These are phyloP conservation scores for Hydrotaea diabolus DNA, from an alignment of 2,888 invertebrate genomes.

Conservation along the genomic window DNA sequence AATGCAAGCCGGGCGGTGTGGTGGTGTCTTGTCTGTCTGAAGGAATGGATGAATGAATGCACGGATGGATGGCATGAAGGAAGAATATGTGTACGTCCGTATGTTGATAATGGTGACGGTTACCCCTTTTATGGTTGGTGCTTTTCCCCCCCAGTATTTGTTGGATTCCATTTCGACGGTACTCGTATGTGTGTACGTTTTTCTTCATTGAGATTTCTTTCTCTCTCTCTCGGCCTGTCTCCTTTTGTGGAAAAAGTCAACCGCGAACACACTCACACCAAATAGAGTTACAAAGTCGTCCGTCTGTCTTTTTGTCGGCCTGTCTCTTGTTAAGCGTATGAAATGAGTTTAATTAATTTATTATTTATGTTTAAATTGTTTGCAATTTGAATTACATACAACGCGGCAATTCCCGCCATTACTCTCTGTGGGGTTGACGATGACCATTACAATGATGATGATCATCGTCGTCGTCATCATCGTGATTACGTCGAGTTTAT, in stretches of 20 bases:
- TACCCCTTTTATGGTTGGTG: not conserved
- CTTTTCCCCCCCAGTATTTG: too few relatives aligned
- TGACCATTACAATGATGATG: not conserved
- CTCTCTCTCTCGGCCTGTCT: not conserved
- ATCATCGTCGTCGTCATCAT: too few relatives aligned
- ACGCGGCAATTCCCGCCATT: not conserved
- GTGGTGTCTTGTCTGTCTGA: too few relatives aligned
- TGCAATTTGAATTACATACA: slow-evolving; percentile 41
- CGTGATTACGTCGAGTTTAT: slow-evolving; percentile 6
- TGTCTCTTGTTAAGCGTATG: slow-evolving; percentile 40
- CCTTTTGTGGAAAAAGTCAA: not conserved
- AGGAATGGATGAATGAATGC: slow-evolving; percentile 3
- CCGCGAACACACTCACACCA: not conserved
- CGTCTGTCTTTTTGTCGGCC: too few relatives aligned
- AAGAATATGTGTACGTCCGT: not conserved
- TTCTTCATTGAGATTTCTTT: slow-evolving; percentile 2
- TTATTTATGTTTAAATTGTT: slow-evolving; percentile 64
- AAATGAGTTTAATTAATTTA: slow-evolving; percentile 63
- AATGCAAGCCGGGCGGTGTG: not conserved
- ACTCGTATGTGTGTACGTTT: not conserved
- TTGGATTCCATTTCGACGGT: not conserved
- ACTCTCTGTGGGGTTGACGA: not conserved
- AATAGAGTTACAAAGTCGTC: slow-evolving; percentile 8
- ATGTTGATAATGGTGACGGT: not conserved
- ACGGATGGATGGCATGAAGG: not conserved